These are phyloP conservation scores for Muntiacus muntjak DNA, from an alignment of 2,113 vertebrate genomes.

Conservation along the genomic window DNA sequence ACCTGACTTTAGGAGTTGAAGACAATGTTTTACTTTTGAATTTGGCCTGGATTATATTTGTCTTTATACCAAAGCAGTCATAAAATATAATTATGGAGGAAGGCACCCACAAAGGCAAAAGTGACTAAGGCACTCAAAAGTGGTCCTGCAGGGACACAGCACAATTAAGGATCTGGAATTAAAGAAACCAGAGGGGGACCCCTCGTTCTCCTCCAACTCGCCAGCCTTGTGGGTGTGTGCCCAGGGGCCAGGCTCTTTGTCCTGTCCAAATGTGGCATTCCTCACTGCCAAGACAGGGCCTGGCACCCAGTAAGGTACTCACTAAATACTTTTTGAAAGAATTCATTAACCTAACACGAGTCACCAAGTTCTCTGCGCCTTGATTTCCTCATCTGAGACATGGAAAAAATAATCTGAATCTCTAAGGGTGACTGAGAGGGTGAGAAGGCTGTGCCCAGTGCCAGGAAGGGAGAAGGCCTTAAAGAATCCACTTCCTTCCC, in stretches of 20 bases:
- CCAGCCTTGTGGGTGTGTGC: fast-evolving
- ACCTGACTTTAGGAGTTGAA: neutral
- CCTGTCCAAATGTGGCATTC: neutral
- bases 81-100: neutral
- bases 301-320: neutral
- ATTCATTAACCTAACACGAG: neutral
- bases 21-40: neutral
- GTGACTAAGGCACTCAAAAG: neutral
- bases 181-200: neutral
- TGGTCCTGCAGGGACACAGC: neutral
- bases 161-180: neutral
- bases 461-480: neutral
- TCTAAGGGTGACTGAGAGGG: neutral
- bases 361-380: neutral
- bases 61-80: neutral
- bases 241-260: neutral
- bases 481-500: neutral
- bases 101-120: neutral
- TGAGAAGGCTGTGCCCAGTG: neutral
- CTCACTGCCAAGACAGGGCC: neutral
- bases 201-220: neutral
- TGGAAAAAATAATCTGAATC: neutral
- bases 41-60: neutral
- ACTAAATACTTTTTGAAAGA: neutral
- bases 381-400: neutral